A percentile compares a stretch with the other conserved stretches of the same genome.
Evolutionary conservation across 2,797 vertebrate genomes (phyloP).

Genomic region (Alca torda): DNA sequence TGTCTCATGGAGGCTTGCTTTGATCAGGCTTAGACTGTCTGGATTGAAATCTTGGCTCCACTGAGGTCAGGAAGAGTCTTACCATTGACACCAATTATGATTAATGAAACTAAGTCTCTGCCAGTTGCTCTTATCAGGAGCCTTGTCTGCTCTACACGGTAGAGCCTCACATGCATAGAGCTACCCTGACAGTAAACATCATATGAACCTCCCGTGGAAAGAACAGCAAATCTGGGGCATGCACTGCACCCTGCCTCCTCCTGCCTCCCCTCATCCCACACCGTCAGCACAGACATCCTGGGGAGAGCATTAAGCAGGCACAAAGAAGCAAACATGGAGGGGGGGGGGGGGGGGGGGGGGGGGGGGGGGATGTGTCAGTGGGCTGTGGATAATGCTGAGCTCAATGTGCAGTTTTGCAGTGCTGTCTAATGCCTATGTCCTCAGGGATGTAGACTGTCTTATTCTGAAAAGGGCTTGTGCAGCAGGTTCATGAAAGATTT

Average conservation of each 20-base stretch:
- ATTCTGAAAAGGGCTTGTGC: slow-evolving; percentile 43
- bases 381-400: slow-evolving; percentile 42
- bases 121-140: neutral
- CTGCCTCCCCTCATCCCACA: neutral
- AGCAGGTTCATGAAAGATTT: slow-evolving; percentile 28
- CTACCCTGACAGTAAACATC: neutral
- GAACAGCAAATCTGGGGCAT: neutral
- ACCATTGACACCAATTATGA: neutral
- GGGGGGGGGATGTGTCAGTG: neutral
- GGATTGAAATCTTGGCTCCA: neutral
- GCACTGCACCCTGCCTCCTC: neutral
- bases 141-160: neutral
- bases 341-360: no score
- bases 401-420: slow-evolving; percentile 8
- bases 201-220: neutral
- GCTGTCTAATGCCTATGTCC: slow-evolving; percentile 27
- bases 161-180: neutral
- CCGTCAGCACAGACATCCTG: neutral
- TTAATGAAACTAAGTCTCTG: neutral
- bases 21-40: neutral
- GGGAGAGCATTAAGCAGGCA: neutral
- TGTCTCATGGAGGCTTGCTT: neutral
- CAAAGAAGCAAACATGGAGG: neutral
- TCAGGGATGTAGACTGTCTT: slow-evolving; percentile 21
- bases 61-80: neutral